A percentile compares a stretch with the other conserved stretches of the same genome.
These are phyloP conservation scores for Strigamia crassipes DNA, from an alignment of 2,888 invertebrate species.

Conservation along the genomic window DNA sequence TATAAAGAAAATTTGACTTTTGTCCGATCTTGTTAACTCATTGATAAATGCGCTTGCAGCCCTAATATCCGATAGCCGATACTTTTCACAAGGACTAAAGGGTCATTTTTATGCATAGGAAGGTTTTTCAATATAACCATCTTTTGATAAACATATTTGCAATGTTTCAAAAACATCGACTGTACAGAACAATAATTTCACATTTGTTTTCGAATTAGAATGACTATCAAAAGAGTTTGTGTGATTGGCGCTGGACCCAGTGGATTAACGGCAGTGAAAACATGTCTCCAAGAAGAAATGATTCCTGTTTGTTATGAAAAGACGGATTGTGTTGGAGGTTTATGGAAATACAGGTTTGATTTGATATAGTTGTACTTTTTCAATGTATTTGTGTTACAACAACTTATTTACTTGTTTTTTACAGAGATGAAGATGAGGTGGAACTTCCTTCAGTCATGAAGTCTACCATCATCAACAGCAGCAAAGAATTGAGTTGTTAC, in stretches of 20 bases:
- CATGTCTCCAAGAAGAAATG: slow-evolving; percentile 56
- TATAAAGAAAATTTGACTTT: too few relatives aligned
- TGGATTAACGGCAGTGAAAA: slow-evolving; percentile 58
- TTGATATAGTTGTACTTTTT: background rate
- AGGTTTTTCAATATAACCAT: too few relatives aligned
- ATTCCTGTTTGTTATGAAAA: slow-evolving; percentile 57
- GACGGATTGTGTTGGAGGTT: slow-evolving; percentile 56
- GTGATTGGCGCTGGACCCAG: slow-evolving; percentile 59
- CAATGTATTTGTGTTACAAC: too few relatives aligned
- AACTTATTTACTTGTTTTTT: slow-evolving; percentile 46
- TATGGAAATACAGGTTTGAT: slow-evolving; percentile 54
- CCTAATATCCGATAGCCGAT: too few relatives aligned
- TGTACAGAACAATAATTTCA: background rate
- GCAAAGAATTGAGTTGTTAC: slow-evolving; percentile 58
- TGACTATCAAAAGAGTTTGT: background rate
- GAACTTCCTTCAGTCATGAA: slow-evolving; percentile 57
- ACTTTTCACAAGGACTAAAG: too few relatives aligned
- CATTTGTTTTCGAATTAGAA: background rate
- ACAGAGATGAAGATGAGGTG: slow-evolving; percentile 53
- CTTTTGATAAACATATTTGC: too few relatives aligned
- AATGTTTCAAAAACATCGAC: too few relatives aligned
- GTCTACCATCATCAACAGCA: slow-evolving; percentile 59
- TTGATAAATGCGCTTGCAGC: too few relatives aligned
- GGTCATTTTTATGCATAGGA: too few relatives aligned
- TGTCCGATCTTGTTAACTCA: too few relatives aligned